phyloP scores from a whole-genome alignment of 2,797 vertebrate species.

The Mormyrus hasselquistii region DNA sequence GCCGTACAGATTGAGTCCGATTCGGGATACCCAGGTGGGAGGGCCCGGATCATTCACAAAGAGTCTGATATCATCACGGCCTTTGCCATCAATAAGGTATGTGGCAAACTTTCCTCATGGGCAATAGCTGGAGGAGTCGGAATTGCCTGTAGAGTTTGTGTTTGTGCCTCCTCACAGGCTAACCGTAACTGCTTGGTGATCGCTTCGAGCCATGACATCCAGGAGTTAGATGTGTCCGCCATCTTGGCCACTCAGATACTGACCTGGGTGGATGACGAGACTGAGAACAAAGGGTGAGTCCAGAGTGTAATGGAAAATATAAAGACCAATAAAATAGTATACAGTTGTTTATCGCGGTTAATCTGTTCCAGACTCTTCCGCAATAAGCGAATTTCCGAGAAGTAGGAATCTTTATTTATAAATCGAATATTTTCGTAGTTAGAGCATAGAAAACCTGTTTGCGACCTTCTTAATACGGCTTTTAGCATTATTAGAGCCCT shows the following conservation, averaged over 20 bases:
- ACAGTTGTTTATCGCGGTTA: too few relatives aligned
- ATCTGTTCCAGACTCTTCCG: too few relatives aligned
- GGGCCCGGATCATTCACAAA: slow-evolving; percentile 95
- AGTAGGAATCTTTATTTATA: too few relatives aligned
- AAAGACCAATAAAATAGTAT: neutral
- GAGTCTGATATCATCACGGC: slow-evolving; percentile 98
- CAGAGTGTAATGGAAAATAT: neutral
- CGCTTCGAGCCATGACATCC: slow-evolving; percentile 95
- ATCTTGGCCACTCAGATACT: slow-evolving; percentile 92
- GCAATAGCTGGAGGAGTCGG: neutral
- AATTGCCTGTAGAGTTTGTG: neutral
- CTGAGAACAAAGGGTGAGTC: slow-evolving; percentile 82
- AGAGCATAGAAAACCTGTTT: too few relatives aligned
- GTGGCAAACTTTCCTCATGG: neutral
- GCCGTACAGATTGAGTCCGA: slow-evolving; percentile 75
- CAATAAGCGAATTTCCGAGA: too few relatives aligned
- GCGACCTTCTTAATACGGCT: too few relatives aligned
- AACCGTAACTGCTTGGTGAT: slow-evolving; percentile 97
- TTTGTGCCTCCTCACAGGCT: slow-evolving; percentile 59
- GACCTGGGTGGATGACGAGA: slow-evolving; percentile 93
- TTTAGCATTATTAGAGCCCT: too few relatives aligned
- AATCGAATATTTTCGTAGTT: too few relatives aligned
- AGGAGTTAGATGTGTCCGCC: slow-evolving; percentile 93
- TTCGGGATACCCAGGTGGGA: slow-evolving; percentile 68
- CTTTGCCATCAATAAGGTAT: slow-evolving; percentile 96